These are phyloP conservation scores for Calvadosia cruxmelitensis DNA, from an alignment of 30 jellyfish, hydroid and myxozoan species.

Conservation along the genomic window DNA sequence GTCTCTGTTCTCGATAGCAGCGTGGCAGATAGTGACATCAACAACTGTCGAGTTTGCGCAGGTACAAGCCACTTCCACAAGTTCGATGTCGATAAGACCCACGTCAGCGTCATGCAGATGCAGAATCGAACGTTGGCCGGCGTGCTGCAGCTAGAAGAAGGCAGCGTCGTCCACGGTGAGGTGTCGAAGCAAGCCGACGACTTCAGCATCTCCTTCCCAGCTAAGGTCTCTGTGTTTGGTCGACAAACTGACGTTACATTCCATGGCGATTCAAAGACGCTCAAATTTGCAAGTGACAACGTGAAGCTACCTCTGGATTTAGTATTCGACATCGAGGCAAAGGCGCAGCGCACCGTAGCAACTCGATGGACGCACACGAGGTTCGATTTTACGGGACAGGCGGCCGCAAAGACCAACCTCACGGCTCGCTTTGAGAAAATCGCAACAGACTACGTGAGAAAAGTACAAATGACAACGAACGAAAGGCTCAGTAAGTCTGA, in stretches of 20 bases:
- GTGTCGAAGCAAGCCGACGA: background rate
- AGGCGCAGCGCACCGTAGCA: background rate
- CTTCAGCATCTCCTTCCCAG: background rate
- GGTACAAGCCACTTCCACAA: background rate
- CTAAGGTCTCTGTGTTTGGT: constrained; percentile 4
- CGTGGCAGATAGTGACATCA: background rate
- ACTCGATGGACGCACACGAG: background rate
- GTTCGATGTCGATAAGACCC: background rate
- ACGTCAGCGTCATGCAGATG: background rate
- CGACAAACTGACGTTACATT: background rate
- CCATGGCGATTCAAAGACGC: background rate
- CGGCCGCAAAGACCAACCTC: background rate
- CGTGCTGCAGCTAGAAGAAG: background rate
- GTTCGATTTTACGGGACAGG: background rate
- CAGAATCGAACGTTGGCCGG: background rate
- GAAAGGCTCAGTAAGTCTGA: background rate
- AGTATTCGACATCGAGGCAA: background rate
- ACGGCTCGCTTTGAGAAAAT: background rate
- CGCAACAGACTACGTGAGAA: background rate
- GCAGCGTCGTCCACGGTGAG: background rate
- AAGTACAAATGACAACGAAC: background rate
- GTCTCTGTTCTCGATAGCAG: background rate
- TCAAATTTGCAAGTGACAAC: background rate
- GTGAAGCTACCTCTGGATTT: background rate
- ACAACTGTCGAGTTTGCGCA: background rate